Base-by-base conservation (phyloP, 2,888 invertebrate species). In the Dicranocentrus wangi region DNA sequence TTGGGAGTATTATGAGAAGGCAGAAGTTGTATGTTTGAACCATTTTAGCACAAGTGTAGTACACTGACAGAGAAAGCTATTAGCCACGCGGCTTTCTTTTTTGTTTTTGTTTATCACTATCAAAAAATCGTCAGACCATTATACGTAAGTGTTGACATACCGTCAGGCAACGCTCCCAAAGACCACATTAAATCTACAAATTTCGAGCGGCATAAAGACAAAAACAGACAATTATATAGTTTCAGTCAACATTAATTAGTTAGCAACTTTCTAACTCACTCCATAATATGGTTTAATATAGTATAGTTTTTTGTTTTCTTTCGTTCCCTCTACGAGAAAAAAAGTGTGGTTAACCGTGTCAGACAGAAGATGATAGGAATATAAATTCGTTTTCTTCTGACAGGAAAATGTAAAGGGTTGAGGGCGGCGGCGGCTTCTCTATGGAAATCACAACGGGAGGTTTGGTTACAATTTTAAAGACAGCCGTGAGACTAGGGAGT, bases 171-270 rank as follows among this genome's bases (percentile, higher is more conserved):
- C 92, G 95, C 95, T 93, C 96, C 96, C 93, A 96, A 93, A 91
- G 96, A 96, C 96, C 96, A 96, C 95, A 96, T 96, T 93, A 96
- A 96, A 95, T 96, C 96, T 96, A 94, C 92, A 94, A 92, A 87
- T 86, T 85, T 83, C 77, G 86, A 87, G 87, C 87, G 87, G 87
- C 86, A 87, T 83, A 87, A 87, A 87, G 87, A 86, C 86, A 87
- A 87, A 87, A 87, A 87, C 84, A 87, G 84, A 87, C 84, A 87
- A 86, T 85, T 85, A 86, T 82, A 86, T 78, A 84, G 82, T 81
- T 79, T 77, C 72, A 78, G 81, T 86, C 78, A 85, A 81, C 63
- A 81, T 70, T 69, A 75, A 63, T 80, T 60, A 61, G 72, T 80
- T 80, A 72, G 73, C 43, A 68, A 27, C 42, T 28, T 60, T 58